Base-by-base conservation (phyloP, 1,140 invertebrate genomes). In the Nixonia krombeini region DNA sequence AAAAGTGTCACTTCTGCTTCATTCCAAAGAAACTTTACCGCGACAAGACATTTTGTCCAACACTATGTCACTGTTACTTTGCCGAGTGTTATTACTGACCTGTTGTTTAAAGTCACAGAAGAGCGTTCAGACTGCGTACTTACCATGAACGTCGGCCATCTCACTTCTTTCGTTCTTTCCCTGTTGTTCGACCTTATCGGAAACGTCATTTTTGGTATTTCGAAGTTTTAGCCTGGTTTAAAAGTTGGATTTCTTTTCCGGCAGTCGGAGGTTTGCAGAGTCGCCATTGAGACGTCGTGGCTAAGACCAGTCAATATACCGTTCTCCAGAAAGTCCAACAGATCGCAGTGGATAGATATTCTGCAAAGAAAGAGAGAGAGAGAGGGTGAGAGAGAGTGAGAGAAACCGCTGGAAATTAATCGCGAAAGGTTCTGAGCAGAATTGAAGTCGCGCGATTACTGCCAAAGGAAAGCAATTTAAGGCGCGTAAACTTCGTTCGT, bases 281-380 rank as follows among this genome's bases (percentile, higher is more conserved):
- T 61, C 42, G 16, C 57, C 18, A 61, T 61, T 61, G 41, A 61
- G 47, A 61, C 28, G 42, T 61, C 41, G n/a, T 25, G 46, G 33
- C 52, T 61, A 52, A 52, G 41, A 31, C 57, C 51, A 42, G 47
- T 61, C 57, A 61, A 61, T 51, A 51, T 61, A 61, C 29, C 33
- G 33, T 46, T 52, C 42, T 15, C 47, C 46, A 46, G 51, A 52
- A 61, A 52, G 16, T 46, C 41, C 47, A 46, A 46, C 31, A 52
- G 29, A 59, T 59, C 21, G 40, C 37, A 12, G 40, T 59, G 21
- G 0, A 15, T 38, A 37, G 57, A 46, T 46, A 61, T 38, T 15
- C 21, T 38, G 28, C 28, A 52, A 59, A 61, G 28, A 40, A 52
- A 52, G 50, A 45, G 41, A 42, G 47, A 33, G 38, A 59, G 42